Evolutionary conservation across 2,888 invertebrate species (phyloP), one percentile per base, ranked within the genome.

Genomic region (Drosophila rellima): DNA sequence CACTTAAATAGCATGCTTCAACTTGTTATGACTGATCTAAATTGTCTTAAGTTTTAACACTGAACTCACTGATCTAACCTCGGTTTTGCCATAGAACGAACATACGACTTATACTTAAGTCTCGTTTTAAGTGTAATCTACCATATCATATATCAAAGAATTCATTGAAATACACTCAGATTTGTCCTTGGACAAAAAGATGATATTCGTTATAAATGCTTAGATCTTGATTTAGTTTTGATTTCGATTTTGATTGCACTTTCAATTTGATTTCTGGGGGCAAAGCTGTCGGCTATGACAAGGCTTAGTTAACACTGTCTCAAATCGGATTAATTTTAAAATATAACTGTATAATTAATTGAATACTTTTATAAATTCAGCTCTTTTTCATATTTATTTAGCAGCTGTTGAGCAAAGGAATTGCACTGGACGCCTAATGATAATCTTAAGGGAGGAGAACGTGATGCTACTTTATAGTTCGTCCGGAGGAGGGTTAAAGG

Each of bases 271-370:
- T 48, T 18, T 42, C 40, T 17, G 39, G 26, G 40, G 47, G 4
- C 47, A 18, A 40, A 40, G 48, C 47, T 55, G 20, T 11, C 44
- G n/a, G 55, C 55, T 55, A 55, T 23, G 42, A 0, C n/a, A 57
- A 3, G 26, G 17, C 3, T 26, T 26, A 15, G 13, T 10, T n/a
- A 20, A 31, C 31, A 20, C 7, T 17, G 40, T n/a, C 2, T 2
- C 15, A 13, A 26, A 26, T 7, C 18, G 31, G 40, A 40, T 29
- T 35, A 50, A n/a, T 20, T 3, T 5, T 11, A n/a, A n/a, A n/a
- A n/a, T n/a, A n/a, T n/a, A 7, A 7, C 7, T 26, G 5, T 3
- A 10, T 15, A 15, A 15, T 39, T 17, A 10, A 1, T 20, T 6
- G 20, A 1, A 13, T 11, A 6, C 20, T 20, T 20, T 20, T 3